Base-by-base conservation (phyloP, 2,888 invertebrate genomes). In the Acanthoscelides obtectus region DNA sequence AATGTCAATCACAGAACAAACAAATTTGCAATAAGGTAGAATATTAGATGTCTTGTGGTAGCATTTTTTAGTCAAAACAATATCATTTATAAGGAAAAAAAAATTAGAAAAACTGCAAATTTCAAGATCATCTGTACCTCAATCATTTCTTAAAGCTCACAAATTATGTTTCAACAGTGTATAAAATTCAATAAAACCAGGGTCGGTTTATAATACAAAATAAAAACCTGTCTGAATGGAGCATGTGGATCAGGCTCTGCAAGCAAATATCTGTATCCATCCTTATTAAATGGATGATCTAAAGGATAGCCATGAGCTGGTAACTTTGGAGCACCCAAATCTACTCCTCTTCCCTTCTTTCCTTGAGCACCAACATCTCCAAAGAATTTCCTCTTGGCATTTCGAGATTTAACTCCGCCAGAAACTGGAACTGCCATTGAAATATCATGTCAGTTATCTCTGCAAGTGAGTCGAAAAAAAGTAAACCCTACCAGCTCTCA, bases 241-340 rank as follows among this genome's bases (percentile, higher is more conserved):
- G 98, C 98, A 85, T 98, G 96, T 0, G 97, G 96, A 86, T 99
- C 99, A 0, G 98, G 97, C 85, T 99, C 99, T 0, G 98, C 99
- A 71, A 99, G 87, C 77, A 96, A 93, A 82, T 98, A 98, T 73
- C 99, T 89, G 84, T 98, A 99, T 0, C 98, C 98, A 86, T 99
- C 99, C 85, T 99, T 99, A 83, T 99, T 99, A 84, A 95, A 99
- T 0, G 99, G 99, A 86, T 99, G 98, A 81, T 99, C 99, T 8
- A 96, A 88, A 0, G 98, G 98, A 86, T 98, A 98, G 0, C 98
- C 98, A 84, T 97, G 97, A 0, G 96, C 92, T 3, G 97, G 96
- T 70, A 98, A 87, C 84, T 95, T 94, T 0, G 93, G 88, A 0
- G 92, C 88, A 0, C 90, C 87, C 70, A 91, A 86, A 80, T 91